These are phyloP conservation scores for Globia sparganii DNA, from an alignment of 2,888 invertebrate species.

Conservation along the genomic window DNA sequence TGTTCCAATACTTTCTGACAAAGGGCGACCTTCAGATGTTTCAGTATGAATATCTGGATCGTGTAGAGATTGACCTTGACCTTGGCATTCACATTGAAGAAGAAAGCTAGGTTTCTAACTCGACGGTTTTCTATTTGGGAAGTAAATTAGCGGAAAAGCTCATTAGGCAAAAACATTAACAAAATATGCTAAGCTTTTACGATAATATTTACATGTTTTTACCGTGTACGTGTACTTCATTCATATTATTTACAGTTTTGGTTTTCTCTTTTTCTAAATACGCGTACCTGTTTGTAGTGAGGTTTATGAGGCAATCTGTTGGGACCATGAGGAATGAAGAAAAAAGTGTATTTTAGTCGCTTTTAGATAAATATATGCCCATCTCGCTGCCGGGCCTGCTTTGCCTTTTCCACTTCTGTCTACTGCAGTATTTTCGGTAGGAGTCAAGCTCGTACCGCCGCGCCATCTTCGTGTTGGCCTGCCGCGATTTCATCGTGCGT, in stretches of 20 bases:
- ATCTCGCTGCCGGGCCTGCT: too few relatives aligned
- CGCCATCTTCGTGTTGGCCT: neutral
- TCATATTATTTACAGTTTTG: too few relatives aligned
- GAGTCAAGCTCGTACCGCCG: neutral
- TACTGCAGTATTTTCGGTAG: neutral
- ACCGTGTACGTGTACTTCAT: too few relatives aligned
- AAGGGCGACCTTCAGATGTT: conserved; percentile 80
- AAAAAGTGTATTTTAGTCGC: neutral
- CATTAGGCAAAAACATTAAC: too few relatives aligned
- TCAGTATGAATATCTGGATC: conserved; percentile 78
- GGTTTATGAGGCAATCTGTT: neutral
- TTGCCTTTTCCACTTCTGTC: neutral
- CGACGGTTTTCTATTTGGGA: conserved; percentile 26
- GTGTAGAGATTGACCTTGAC: conserved; percentile 78
- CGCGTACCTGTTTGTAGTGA: too few relatives aligned
- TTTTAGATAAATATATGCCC: neutral
- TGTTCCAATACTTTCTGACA: conserved; percentile 61
- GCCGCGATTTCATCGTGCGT: neutral
- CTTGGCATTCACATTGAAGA: conserved; percentile 69
- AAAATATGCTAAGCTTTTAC: too few relatives aligned
- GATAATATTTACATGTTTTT: too few relatives aligned
- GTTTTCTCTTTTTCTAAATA: too few relatives aligned
- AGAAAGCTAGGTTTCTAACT: conserved; percentile 53
- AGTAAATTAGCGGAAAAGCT: too few relatives aligned
- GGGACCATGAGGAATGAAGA: fast-evolving